Base-by-base conservation (phyloP, 2,113 vertebrate genomes). In the Pongo abelii region DNA sequence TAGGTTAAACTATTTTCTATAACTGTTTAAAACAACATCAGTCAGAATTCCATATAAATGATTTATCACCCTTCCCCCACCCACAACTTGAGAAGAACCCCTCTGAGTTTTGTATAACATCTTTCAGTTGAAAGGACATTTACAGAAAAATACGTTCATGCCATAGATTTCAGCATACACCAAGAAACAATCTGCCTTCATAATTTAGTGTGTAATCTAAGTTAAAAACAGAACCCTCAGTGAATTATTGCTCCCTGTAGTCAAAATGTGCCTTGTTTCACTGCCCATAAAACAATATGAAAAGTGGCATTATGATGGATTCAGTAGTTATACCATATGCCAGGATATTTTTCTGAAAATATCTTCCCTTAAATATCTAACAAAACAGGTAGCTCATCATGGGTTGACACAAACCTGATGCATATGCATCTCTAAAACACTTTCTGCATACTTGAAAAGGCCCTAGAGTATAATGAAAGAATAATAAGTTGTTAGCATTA, bases 271-370 rank as follows among this genome's bases (percentile, higher is more conserved):
- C 92, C 87, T 94, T 97, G 78, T 98, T 98, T 97, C 48, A 74
- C 59, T 97, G 72, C 81, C 61, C 96, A 96, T 98, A 98, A 97
- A 98, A 83, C 97, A 98, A 95, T 96, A 91, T 85, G 81, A 96
- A 96, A 98, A 96, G 92, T 97, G 96, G 57, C 59, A 89, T 30
- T 92, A 69, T 93, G 96, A 96, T 94, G n/a, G 95, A 96, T 97
- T 98, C 95, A 96, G 80, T 89, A 84, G 94, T 89, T 93, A 80
- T 17, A 93, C 94, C 95, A 96, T 96, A 97, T 97, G 97, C 94
- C 67, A 94, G 72, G 50, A 88, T 96, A 74, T 96, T 93, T 96
- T 95, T 84, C 93, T 52, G 81, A 46, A 97, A 97, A 96, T 67
- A 96, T 83, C 52, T 95, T 94, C 22, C 46, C 64, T 95, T 96